Evolutionary conservation across 2,113 vertebrate species (phyloP), one percentile per base, ranked within the genome.

Genomic region (Cnemophilus loriae): DNA sequence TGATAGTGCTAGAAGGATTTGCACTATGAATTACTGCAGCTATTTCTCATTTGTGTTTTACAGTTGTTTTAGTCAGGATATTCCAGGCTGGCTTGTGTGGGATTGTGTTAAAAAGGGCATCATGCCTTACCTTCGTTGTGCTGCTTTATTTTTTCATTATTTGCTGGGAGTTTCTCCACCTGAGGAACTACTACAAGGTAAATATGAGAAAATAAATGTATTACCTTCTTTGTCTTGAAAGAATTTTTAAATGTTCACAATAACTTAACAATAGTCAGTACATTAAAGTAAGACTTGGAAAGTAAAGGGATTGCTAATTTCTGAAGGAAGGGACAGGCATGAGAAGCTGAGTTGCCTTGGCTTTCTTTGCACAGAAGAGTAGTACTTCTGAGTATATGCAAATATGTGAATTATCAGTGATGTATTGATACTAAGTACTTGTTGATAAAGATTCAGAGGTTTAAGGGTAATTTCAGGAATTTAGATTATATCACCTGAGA

Each of bases 121-220:
- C 57, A 95, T 97, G 84, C 98, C 99, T 52, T 99, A 99, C 93
- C 98, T 99, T 94, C 99, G 99, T 84, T 99, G 98, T 87, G 98
- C 99, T 90, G 98, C 99, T 80, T 96, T 99, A 49, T 99, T 99
- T 97, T 99, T 99, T 96, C 98, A 98, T 96, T 99, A 99, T 97
- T 98, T 99, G 95, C 98, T 99, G 86, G 99, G 99, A 97, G 98
- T 99, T n/a, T 98, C 98, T 89, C 98, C 99, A 57, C 99, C 99
- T 47, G 99, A 99, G 96, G 99, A 99, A 39, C 98, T 99, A 47
- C 75, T 96, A 46, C 96, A 97, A 84, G 97, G 98, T 98, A 98
- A 98, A 87, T 95, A 80, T 46, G 35, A 96, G 49, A 82, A 80
- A 56, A 35, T 18, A 64, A 50, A 49, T 44, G 1, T 70, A 9